A percentile compares a stretch with the other conserved stretches of the same genome.
These are phyloP conservation scores for Drosophila mayaguana DNA, from an alignment of 2,888 invertebrate genomes.

Conservation along the genomic window DNA sequence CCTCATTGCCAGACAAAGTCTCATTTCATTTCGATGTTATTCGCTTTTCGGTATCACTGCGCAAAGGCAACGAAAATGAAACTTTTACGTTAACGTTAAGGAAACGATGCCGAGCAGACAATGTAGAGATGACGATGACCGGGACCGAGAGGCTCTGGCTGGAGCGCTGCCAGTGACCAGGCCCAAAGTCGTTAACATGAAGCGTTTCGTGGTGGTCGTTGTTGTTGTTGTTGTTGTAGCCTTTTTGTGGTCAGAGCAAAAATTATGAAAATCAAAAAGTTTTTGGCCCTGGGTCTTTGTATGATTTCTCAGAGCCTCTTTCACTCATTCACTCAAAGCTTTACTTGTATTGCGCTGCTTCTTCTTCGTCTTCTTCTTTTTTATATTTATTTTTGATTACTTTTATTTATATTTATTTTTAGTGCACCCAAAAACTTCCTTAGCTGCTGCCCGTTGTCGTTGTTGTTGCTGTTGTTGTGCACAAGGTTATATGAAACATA, in stretches of 20 bases:
- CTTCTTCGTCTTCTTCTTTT: constrained; percentile 19
- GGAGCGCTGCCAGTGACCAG: constrained; percentile 25
- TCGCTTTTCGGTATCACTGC: constrained; percentile 70
- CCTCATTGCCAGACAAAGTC: constrained; percentile 64
- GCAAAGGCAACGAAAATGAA: constrained; percentile 77
- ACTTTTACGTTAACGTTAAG: constrained; percentile 70
- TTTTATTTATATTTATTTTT: constrained; percentile 63
- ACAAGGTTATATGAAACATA: constrained; percentile 65
- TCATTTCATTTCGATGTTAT: constrained; percentile 73
- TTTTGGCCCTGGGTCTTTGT: constrained; percentile 76
- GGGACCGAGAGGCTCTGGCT: constrained; percentile 6
- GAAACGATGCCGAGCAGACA: constrained; percentile 65
- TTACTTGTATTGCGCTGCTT: constrained; percentile 55
- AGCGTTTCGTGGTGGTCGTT: constrained; percentile 60
- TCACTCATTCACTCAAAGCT: constrained; percentile 46
- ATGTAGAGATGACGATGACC: constrained; percentile 49
- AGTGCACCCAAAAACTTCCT: constrained; percentile 63
- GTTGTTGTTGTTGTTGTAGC: constrained; percentile 58
- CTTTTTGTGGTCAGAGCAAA: constrained; percentile 77
- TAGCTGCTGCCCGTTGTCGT: constrained; percentile 33
- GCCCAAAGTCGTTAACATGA: constrained; percentile 78
- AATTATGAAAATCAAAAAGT: constrained; percentile 80
- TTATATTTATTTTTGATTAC: constrained; percentile 46
- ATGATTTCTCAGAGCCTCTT: constrained; percentile 66
- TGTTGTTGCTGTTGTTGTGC: constrained; percentile 21